phyloP scores from a whole-genome alignment of 2,113 vertebrate genomes.

The Apeltes quadracus region DNA sequence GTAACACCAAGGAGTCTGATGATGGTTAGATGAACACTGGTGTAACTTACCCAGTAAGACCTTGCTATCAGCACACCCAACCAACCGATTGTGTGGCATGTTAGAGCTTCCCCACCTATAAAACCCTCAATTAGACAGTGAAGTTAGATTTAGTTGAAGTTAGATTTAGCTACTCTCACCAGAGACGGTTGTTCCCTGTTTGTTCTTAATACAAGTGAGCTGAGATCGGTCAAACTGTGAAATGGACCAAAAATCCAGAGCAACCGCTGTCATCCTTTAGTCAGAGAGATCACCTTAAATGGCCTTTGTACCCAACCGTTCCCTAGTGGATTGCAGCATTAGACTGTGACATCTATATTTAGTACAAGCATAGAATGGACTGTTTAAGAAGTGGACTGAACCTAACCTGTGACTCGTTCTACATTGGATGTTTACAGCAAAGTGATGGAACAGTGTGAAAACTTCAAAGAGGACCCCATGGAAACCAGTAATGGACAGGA shows the following conservation, averaged over 20 bases:
- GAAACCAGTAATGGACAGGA: slow-evolving; percentile 86
- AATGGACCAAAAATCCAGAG: background rate
- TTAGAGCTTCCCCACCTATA: too few species aligned
- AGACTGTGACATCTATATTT: background rate
- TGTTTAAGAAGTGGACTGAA: background rate
- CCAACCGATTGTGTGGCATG: too few species aligned
- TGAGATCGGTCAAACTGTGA: background rate
- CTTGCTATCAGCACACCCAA: too few species aligned
- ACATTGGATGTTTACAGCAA: slow-evolving; percentile 81
- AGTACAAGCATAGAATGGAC: background rate
- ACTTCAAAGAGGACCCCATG: slow-evolving; percentile 96
- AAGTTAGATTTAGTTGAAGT: too few species aligned
- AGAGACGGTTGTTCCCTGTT: background rate
- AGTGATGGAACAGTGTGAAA: slow-evolving; percentile 95
- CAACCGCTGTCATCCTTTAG: background rate
- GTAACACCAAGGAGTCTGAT: background rate
- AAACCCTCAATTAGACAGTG: too few species aligned
- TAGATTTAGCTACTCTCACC: background rate
- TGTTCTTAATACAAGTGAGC: background rate
- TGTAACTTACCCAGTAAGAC: too few species aligned
- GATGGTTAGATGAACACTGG: background rate
- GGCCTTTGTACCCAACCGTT: background rate
- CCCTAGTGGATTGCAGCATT: background rate
- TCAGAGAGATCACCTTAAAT: background rate
- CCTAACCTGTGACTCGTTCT: background rate